Base-by-base conservation (phyloP, 2,113 vertebrate species). In the Rhizomys pruinosus region DNA sequence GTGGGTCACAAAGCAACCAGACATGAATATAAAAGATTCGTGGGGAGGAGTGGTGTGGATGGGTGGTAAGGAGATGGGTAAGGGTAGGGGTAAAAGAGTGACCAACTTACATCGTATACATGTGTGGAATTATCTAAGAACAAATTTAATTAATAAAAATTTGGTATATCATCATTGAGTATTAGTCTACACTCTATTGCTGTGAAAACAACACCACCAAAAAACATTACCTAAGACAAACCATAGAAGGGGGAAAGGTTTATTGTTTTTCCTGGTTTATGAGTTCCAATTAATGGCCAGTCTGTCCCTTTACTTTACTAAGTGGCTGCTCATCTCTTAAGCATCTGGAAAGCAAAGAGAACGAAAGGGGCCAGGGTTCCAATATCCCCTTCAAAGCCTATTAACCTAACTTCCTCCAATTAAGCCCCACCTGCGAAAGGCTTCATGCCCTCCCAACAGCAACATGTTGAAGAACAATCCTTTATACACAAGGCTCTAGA, bases 321-420 rank as follows among this genome's bases (percentile, higher is more conserved):
- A 3, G 16, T 2, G 16, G 34, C 15, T 15, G 15, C 32, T 89
- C 11, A 19, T 15, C 22, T 37, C 59, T 52, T 4, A 2, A n/a
- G 71, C 17, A 44, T 42, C 13, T 12, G 37, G 34, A 22, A 55
- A 71, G 27, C 52, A 32, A 29, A 61, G 13, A 52, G 44, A 52
- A 22, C 16, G n/a, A 87, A 4, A 77, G 23, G 59, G 61, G 5
- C 17, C 10, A 11, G 2, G 3, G 15, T 29, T n/a, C 44, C 22
- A 25, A n/a, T 37, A 20, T 10, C 5, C 15, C 15, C 34, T 12
- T 16, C 8, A 2, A 47, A 19, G 0, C 3, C 44, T 12, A 16
- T 3, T 69, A 10, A 84, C 42, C 29, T 55, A 69, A 5, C 3
- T 52, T 84, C 55, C 34, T 39, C 25, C 44, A 22, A 69, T 22